phyloP scores from a whole-genome alignment of 2,888 invertebrate genomes.

The Helleia helle region DNA sequence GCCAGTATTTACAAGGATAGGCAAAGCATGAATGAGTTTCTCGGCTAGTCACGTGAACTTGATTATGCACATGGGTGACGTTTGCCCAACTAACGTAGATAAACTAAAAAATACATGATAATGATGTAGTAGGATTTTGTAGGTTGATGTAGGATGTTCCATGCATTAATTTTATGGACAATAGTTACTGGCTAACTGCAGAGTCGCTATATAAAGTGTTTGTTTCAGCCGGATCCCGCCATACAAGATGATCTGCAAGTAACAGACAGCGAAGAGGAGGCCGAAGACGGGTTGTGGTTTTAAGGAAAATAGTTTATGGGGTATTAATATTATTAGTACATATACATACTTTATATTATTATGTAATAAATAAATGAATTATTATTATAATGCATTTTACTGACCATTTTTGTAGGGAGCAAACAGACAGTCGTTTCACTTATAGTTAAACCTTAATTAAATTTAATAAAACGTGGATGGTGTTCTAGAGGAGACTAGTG shows the following conservation, averaged over 20 bases:
- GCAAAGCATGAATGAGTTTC: no score
- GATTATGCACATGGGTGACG: background rate
- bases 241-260: conserved; percentile 69
- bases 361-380: background rate
- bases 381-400: background rate
- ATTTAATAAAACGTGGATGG: no score
- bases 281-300: conserved; percentile 68
- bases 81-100: background rate
- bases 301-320: conserved; percentile 33
- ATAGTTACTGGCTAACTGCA: background rate
- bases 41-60: no score
- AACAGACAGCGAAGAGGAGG: conserved; percentile 68
- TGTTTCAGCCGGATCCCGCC: conserved; percentile 57
- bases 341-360: background rate
- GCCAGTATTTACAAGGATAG: no score
- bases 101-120: background rate
- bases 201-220: background rate
- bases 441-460: no score
- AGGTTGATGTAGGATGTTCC: no score
- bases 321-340: no score
- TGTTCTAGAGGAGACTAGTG: no score
- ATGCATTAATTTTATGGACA: conserved; percentile 3
- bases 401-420: no score
- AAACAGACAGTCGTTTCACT: no score
- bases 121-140: no score